A percentile compares a stretch with the other conserved stretches of the same genome.
These are phyloP conservation scores for Chydorus sphaericus DNA, from an alignment of 2,888 invertebrate genomes.

Conservation along the genomic window DNA sequence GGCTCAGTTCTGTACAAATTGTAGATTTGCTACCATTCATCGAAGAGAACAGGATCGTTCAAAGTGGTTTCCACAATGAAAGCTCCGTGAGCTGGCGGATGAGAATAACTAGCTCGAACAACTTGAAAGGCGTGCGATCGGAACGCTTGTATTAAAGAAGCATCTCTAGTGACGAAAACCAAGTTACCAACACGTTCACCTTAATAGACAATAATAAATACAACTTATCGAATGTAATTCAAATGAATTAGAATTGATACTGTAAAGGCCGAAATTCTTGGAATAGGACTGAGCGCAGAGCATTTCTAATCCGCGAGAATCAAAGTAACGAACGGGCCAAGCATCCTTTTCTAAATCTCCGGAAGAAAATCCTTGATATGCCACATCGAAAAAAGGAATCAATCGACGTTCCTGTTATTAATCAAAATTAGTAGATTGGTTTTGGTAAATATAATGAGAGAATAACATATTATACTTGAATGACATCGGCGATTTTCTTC, in stretches of 20 bases:
- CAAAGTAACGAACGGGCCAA: slow-evolving; percentile 80
- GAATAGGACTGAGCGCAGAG: slow-evolving; percentile 93
- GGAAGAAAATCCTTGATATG: slow-evolving; percentile 92
- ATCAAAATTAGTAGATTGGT: slow-evolving; percentile 15
- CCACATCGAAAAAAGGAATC: slow-evolving; percentile 86
- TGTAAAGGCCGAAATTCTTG: slow-evolving; percentile 98
- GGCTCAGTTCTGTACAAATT: not conserved
- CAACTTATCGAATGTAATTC: not conserved
- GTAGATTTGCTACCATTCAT: slow-evolving; percentile 55
- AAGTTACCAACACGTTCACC: slow-evolving; percentile 92
- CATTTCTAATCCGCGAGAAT: slow-evolving; percentile 72
- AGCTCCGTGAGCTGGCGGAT: slow-evolving; percentile 92
- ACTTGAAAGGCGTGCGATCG: slow-evolving; percentile 77
- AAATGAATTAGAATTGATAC: slow-evolving; percentile 34
- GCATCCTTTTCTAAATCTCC: slow-evolving; percentile 88
- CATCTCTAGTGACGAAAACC: slow-evolving; percentile 55
- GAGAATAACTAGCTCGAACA: slow-evolving; percentile 85
- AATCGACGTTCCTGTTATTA: slow-evolving; percentile 46
- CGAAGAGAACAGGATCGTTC: slow-evolving; percentile 51
- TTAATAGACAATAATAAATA: slow-evolving; percentile 28
- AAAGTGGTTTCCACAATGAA: slow-evolving; percentile 74
- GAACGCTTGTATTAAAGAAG: slow-evolving; percentile 43
- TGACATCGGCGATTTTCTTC: slow-evolving; percentile 70
- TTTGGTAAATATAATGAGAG: not conserved
- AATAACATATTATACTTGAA: slow-evolving; percentile 39